Base-by-base conservation (phyloP, 2,113 vertebrate genomes). In the Caretta caretta region DNA sequence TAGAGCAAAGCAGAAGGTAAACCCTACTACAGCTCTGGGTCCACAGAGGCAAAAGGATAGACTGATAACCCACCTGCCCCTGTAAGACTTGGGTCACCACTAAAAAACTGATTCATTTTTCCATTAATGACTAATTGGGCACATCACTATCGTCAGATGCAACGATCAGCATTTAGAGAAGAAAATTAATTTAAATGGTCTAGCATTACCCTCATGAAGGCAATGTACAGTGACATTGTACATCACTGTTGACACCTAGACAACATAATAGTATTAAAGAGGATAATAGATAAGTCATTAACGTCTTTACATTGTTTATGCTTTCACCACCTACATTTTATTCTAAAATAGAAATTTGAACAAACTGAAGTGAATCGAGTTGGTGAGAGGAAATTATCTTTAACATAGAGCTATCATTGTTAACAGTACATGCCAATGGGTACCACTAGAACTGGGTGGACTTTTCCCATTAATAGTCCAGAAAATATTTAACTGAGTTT, bases 131-230 rank as follows among this genome's bases (percentile, higher is more conserved):
- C 79, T 90, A 65, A 51, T 24, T 56, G 46, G 86, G 78, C 82
- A 24, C 6, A 87, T 75, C 86, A 48, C 62, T 87, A n/a, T 81
- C 48, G 72, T 90, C 79, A 56, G 6, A 1, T 79, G n/a, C 53
- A 94, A 12, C 76, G 46, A 48, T 75, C 84, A 93, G 2, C 65
- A 90, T 4, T 12, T 4, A 29, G 51, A n/a, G n/a, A 84, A 85
- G 49, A 83, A 75, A 83, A 86, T n/a, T 25, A 53, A 27, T 84
- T 93, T 80, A 53, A 94, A 11, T 53, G 82, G 4, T 16, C 49
- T 89, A 78, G 90, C 89, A 89, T 95, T 89, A 86, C 59, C 69
- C 46, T 90, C 84, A n/a, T 56, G 62, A 90, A 86, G 53, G 31
- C 62, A 78, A 31, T 31, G 76, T 81, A 79, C 2, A 0, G 48